These are phyloP conservation scores for Papilio helenus DNA, from an alignment of 1,140 invertebrate species.

Conservation along the genomic window DNA sequence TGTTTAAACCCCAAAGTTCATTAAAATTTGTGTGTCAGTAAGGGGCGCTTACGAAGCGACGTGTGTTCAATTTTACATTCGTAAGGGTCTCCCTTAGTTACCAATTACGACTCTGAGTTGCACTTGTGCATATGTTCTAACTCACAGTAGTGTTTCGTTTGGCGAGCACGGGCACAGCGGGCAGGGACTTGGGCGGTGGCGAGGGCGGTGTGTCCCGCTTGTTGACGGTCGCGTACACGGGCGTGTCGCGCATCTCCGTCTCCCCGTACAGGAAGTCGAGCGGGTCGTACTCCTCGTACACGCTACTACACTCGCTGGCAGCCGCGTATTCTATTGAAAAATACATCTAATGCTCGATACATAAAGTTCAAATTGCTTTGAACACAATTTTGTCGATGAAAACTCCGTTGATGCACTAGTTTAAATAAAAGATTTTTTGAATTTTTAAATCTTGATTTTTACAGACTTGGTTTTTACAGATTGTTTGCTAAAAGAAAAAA, in stretches of 20 bases:
- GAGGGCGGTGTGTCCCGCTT: constrained; percentile 86
- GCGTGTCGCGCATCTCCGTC: constrained; percentile 89
- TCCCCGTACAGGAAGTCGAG: constrained; percentile 92
- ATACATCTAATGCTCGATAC: not conserved
- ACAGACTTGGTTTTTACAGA: too few species aligned
- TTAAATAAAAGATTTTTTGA: too few species aligned
- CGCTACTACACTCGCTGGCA: constrained; percentile 86
- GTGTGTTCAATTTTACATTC: too few species aligned
- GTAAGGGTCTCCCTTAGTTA: too few species aligned
- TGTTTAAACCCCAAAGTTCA: too few species aligned
- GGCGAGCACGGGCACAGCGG: constrained; percentile 61
- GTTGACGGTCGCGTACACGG: constrained; percentile 89
- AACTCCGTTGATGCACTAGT: not conserved
- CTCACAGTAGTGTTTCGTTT: constrained; percentile 73
- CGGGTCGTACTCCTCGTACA: constrained; percentile 94
- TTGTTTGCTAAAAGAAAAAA: too few species aligned
- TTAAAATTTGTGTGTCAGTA: too few species aligned
- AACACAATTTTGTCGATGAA: not conserved
- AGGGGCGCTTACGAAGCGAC: too few species aligned
- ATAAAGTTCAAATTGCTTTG: not conserved
- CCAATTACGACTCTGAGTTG: too few species aligned
- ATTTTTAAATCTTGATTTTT: too few species aligned
- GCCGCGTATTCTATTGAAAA: constrained; percentile 62
- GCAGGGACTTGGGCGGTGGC: constrained; percentile 80
- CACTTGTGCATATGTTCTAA: not conserved